Evolutionary conservation across 2,888 invertebrate genomes (phyloP).

Genomic region (Mesorhabditis belari): DNA sequence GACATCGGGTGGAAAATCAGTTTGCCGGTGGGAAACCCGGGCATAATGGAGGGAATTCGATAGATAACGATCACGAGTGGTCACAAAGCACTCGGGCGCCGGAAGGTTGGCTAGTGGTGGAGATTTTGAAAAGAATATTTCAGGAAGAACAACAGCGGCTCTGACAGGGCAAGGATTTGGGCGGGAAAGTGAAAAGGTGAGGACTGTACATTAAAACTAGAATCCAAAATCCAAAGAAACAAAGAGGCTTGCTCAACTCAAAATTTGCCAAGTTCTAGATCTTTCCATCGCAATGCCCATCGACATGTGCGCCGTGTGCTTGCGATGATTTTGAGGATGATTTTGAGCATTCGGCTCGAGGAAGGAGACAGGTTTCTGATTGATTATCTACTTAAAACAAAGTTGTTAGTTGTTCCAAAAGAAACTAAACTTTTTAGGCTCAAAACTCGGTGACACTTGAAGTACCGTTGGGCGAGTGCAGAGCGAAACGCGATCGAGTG

Average conservation of each 20-base stretch:
- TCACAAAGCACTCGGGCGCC: not conserved
- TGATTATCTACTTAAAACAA: not conserved
- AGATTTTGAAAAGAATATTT: no score
- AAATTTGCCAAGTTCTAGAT: not conserved
- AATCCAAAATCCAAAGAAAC: not conserved
- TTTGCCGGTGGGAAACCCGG: no score
- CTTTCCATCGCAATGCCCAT: not conserved
- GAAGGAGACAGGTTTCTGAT: not conserved
- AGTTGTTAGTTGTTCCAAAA: not conserved
- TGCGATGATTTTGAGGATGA: not conserved
- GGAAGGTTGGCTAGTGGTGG: no score
- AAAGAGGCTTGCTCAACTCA: no score
- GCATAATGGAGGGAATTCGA: no score
- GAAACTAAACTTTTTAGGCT: not conserved
- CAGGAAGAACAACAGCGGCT: not conserved
- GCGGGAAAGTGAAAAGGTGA: no score
- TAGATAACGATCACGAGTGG: not conserved
- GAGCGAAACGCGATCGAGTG: slow-evolving; percentile 44
- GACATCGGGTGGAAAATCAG: no score
- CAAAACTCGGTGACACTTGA: slow-evolving; percentile 34
- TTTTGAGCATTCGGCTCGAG: not conserved
- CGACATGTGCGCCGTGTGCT: not conserved
- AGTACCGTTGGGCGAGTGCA: slow-evolving; percentile 45
- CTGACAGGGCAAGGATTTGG: no score
- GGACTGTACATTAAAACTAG: no score